Conservation (phyloP, 2,113 vertebrate species). For the Lepisosteus osseus region DNA sequence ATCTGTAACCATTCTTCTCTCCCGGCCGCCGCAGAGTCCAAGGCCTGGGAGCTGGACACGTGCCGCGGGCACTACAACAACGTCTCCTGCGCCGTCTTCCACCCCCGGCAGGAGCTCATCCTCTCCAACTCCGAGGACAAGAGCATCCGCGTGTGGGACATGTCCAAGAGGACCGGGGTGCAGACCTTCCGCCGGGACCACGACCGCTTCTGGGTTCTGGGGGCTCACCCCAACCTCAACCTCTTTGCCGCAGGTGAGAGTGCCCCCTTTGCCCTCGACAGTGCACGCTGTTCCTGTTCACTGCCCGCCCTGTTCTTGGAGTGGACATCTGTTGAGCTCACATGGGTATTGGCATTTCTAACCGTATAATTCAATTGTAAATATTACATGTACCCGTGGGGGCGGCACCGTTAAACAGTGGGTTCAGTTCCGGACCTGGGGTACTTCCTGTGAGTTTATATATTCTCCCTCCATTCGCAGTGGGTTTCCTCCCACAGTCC, state of each 20-base stretch:
- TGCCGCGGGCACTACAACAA: conserved; percentile 98
- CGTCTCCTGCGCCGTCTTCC: conserved; percentile 93
- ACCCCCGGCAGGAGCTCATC: conserved; percentile 93
- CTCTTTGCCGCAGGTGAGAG: conserved; percentile 88
- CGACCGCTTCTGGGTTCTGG: conserved; percentile 94
- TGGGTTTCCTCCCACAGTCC: too few species aligned
- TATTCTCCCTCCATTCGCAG: too few species aligned
- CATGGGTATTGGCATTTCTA: too few species aligned
- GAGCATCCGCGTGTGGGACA: conserved; percentile 96
- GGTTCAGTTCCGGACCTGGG: too few species aligned
- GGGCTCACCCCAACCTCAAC: conserved; percentile 95
- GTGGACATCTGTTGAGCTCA: too few species aligned
- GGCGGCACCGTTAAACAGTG: too few species aligned
- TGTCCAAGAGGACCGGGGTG: conserved; percentile 94
- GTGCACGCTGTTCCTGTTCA: too few species aligned
- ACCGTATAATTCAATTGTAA: too few species aligned
- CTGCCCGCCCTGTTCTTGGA: too few species aligned
- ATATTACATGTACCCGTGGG: too few species aligned
- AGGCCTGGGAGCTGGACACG: conserved; percentile 95
- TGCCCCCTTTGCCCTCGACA: too few species aligned
- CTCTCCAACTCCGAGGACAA: conserved; percentile 97
- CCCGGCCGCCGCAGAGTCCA: conserved; percentile 71
- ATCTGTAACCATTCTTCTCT: not conserved
- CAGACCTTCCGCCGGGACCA: conserved; percentile 95
- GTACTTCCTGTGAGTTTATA: too few species aligned